A percentile compares a stretch with the other conserved stretches of the same genome.
Evolutionary conservation across 1,140 invertebrate species (phyloP).

Genomic region (Planococcus citri): DNA sequence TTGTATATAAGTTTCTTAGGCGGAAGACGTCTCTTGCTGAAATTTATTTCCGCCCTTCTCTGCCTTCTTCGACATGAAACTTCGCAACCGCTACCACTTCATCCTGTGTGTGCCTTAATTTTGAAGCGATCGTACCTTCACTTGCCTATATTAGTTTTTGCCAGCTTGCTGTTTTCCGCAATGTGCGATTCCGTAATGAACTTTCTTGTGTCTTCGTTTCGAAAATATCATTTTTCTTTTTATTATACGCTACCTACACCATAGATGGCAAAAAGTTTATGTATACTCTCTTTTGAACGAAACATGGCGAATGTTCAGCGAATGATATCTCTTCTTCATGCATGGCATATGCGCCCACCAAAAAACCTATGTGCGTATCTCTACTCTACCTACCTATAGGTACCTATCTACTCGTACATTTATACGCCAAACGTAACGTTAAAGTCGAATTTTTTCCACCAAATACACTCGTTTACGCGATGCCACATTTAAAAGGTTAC

Average conservation of each 20-base stretch:
- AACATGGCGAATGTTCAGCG: background rate
- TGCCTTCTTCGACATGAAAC: conserved; percentile 8
- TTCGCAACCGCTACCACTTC: conserved; percentile 13
- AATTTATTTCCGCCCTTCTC: conserved; percentile 12
- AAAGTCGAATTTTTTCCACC: no score
- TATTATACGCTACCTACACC: conserved; percentile 1
- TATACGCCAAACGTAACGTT: no score
- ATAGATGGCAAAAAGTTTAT: background rate
- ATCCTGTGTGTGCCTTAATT: background rate
- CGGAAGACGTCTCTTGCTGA: conserved; percentile 10
- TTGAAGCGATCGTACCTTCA: conserved; percentile 9
- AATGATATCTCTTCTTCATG: background rate
- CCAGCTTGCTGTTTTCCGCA: conserved; percentile 15
- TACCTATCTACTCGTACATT: no score
- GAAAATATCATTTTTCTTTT: conserved; percentile 8
- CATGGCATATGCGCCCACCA: no score
- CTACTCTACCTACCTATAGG: no score
- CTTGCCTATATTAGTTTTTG: conserved; percentile 20
- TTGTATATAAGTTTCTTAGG: conserved; percentile 16
- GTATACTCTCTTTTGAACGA: background rate
- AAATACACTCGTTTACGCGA: no score
- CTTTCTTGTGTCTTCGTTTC: conserved; percentile 12
- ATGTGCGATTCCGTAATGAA: conserved; percentile 14
- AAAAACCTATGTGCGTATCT: no score
- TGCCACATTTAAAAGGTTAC: no score